Base-by-base conservation (phyloP, 2,113 vertebrate genomes). In the Corythaixoides concolor region DNA sequence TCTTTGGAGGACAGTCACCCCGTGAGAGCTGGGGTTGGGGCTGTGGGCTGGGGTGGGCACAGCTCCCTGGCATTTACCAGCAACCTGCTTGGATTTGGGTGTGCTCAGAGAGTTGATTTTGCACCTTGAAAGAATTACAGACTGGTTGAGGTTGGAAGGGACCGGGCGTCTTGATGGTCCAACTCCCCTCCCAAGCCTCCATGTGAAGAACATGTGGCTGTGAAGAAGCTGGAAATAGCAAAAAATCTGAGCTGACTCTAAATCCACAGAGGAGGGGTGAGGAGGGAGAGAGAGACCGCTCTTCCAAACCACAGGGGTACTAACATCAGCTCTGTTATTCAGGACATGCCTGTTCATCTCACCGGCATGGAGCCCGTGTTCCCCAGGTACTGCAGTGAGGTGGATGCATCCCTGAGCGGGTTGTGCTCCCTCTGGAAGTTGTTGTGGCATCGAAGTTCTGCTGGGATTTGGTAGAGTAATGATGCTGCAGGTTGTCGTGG, bases 361-460 rank as follows among this genome's bases (percentile, higher is more conserved):
- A 6, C 6, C 2, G 11, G 55, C 16, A 32, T 1, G 3, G 15
- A 76, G 67, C 63, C 21, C 4, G 6, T 26, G 33, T 28, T 78
- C 52, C 64, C 28, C 17, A 14, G 41, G 53, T 12, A 39, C 74
- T 60, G 49, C 35, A 4, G 22, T 2, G 58, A 58, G 49, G 23
- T 28, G 39, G 43, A 8, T 8, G 28, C 3, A 0, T 82, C 67
- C 81, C 77, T n/a, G 4, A 8, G 52, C 0, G 0, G 9, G 7
- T 50, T 82, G 23, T 85, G 24, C 45, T 94, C 89, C 88, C 66
- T 50, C 35, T 90, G 69, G 87, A 91, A 92, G 43, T 8, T 56
- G 43, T 32, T 60, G 59, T 52, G 56, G 22, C 16, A 24, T 49
- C 4, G 0, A n/a, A 63, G 74, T 39, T 86, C 76, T 76, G 45